Evolutionary conservation across 2,888 invertebrate species (phyloP), one percentile per base, ranked within the genome.

Genomic region (Rosalia funebris): DNA sequence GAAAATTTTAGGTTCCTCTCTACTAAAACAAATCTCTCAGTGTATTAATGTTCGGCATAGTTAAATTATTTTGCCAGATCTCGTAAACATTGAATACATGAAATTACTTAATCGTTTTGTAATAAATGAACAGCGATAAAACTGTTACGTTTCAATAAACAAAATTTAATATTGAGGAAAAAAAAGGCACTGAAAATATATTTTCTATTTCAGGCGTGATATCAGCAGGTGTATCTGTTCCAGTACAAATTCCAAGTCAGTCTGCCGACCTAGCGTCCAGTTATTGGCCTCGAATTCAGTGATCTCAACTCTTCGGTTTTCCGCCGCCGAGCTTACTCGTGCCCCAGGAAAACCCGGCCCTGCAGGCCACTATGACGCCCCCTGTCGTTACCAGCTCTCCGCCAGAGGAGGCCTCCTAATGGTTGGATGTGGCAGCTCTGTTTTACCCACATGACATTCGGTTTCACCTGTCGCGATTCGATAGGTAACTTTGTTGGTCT

Each of bases 231-330:
- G 93, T 95, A 50, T 93, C 93, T 62, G 95, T 95, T 53, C 95
- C 95, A 45, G 93, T 95, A 65, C 95, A 95, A 85, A 94, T 95
- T 77, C 94, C 94, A 50, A 93, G 92, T 73, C 92, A 92, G 82
- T 46, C 88, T 74, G 88, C 90, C 66, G 92, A 92, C 82, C 72
- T 80, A 53, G 74, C 81, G 17, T 84, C 87, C 46, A 93, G 92
- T 85, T 95, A 95, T 83, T 95, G 95, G 95, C 92, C 93, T 32
- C 85, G 94, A 82, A 89, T 95, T 83, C 94, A 92, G 90, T 92
- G 96, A 95, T 93, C 92, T 83, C 91, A 92, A 88, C 90, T 93
- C 77, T 91, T 92, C 87, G 91, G 91, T 88, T 91, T 92, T 86
- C 89, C 91, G 79, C 88, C 90, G 83, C 88, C 86, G 82, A 84